phyloP scores from a whole-genome alignment of 2,797 vertebrate genomes.

The Craterocephalus amniculus region DNA sequence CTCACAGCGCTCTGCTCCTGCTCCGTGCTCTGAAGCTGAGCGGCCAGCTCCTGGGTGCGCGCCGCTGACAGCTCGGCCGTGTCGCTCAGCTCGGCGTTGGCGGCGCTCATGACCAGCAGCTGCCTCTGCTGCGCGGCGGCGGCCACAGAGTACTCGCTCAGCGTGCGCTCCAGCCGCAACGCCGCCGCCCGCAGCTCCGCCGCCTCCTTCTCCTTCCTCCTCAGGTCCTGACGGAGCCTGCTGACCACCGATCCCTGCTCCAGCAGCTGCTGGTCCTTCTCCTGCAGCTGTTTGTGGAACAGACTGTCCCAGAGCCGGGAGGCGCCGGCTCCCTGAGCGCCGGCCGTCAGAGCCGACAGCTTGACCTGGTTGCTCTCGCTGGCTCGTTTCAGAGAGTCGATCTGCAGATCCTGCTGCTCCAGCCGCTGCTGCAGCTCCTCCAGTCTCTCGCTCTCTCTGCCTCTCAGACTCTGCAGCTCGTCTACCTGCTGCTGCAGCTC shows the following conservation, averaged over 20 bases:
- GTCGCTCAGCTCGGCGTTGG: conserved; percentile 77
- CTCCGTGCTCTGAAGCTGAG: conserved; percentile 71
- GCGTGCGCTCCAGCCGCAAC: conserved; percentile 76
- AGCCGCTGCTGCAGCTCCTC: conserved; percentile 73
- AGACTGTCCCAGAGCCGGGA: conserved; percentile 80
- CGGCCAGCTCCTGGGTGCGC: conserved; percentile 76
- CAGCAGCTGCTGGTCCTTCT: conserved; percentile 86
- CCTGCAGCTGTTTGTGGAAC: conserved; percentile 83
- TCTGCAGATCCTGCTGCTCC: conserved; percentile 74
- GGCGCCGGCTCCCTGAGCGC: conserved; percentile 76
- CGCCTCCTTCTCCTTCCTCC: conserved; percentile 76
- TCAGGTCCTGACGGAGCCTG: conserved; percentile 81
- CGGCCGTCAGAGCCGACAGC: conserved; percentile 79
- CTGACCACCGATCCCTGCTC: conserved; percentile 81
- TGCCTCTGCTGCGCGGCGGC: conserved; percentile 80
- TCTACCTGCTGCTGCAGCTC: conserved; percentile 73
- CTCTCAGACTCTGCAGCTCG: conserved; percentile 75
- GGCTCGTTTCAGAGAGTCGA: conserved; percentile 79
- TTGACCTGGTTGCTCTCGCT: conserved; percentile 78
- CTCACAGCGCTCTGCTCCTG: conserved; percentile 77
- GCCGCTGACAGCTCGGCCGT: conserved; percentile 71
- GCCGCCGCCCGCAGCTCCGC: conserved; percentile 77
- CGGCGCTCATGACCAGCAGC: conserved; percentile 81
- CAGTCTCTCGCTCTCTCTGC: conserved; percentile 58
- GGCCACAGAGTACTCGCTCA: conserved; percentile 81